Evolutionary conservation across 2,797 vertebrate genomes (phyloP).

Genomic region (Darevskia nairensis): DNA sequence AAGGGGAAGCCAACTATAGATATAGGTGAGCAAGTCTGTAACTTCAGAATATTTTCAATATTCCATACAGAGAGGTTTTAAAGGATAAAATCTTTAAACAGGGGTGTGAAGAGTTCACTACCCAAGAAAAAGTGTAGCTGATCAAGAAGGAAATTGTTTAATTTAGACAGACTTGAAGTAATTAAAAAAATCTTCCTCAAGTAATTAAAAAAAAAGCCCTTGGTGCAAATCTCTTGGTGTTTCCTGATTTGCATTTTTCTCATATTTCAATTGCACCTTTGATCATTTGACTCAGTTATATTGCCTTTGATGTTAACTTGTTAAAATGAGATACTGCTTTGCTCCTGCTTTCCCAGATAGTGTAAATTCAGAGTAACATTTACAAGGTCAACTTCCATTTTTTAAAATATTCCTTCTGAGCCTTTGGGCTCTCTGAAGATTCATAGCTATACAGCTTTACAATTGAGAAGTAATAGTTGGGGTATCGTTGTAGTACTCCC

Average conservation of each 20-base stretch:
- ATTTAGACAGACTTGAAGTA: neutral
- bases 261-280: neutral
- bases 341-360: neutral
- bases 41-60: neutral
- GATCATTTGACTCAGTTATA: conserved; percentile 3
- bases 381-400: neutral
- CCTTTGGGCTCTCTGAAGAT: neutral
- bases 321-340: neutral
- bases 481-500: neutral
- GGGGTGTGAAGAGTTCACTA: neutral
- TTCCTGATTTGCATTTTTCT: neutral
- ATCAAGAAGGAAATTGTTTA: neutral
- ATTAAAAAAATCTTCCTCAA: neutral
- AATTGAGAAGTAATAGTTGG: neutral
- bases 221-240: neutral
- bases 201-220: neutral
- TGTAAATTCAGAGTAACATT: neutral
- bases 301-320: conserved; percentile 2
- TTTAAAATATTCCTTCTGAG: neutral
- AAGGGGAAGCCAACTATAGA: conserved; percentile 94
- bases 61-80: neutral
- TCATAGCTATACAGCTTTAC: neutral
- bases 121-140: no score
- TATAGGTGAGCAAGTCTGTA: conserved; percentile 83
- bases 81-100: neutral